These are phyloP conservation scores for Operophtera brumata DNA, from an alignment of 2,888 invertebrate genomes.

Conservation along the genomic window DNA sequence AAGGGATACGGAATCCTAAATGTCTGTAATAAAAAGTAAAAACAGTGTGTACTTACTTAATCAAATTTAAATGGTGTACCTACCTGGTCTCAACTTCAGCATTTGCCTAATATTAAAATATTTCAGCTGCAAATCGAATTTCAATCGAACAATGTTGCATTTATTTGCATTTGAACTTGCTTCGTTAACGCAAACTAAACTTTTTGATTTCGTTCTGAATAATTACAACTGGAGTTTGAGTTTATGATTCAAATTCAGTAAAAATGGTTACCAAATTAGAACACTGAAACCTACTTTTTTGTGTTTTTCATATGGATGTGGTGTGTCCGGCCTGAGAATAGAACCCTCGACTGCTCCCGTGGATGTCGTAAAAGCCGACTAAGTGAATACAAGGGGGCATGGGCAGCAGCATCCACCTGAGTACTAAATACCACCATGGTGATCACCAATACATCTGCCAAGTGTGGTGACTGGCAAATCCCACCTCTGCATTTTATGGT, in stretches of 20 bases:
- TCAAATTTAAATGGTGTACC: not conserved
- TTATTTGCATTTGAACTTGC: constrained; percentile 32
- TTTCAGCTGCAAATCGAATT: constrained; percentile 24
- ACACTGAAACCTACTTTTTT: constrained; percentile 10
- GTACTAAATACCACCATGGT: too few relatives aligned
- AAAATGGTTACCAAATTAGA: constrained; percentile 19
- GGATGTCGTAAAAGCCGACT: too few relatives aligned
- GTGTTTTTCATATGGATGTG: not conserved
- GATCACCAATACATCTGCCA: too few relatives aligned
- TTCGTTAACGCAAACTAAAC: constrained; percentile 38
- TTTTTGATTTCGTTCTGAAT: constrained; percentile 49
- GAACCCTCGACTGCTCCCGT: too few relatives aligned
- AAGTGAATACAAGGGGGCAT: too few relatives aligned
- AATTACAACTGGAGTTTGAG: constrained; percentile 47
- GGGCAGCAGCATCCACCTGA: too few relatives aligned
- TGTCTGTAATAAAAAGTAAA: too few relatives aligned
- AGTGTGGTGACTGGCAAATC: too few relatives aligned
- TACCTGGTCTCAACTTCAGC: not conserved
- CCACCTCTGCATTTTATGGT: too few relatives aligned
- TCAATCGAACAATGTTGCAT: constrained; percentile 30
- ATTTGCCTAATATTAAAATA: constrained; percentile 11
- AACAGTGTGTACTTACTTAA: too few relatives aligned
- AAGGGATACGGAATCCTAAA: too few relatives aligned
- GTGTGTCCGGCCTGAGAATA: too few relatives aligned
- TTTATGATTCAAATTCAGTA: constrained; percentile 40